These are phyloP conservation scores for Fratercula arctica DNA, from an alignment of 2,797 vertebrate genomes.

Conservation along the genomic window DNA sequence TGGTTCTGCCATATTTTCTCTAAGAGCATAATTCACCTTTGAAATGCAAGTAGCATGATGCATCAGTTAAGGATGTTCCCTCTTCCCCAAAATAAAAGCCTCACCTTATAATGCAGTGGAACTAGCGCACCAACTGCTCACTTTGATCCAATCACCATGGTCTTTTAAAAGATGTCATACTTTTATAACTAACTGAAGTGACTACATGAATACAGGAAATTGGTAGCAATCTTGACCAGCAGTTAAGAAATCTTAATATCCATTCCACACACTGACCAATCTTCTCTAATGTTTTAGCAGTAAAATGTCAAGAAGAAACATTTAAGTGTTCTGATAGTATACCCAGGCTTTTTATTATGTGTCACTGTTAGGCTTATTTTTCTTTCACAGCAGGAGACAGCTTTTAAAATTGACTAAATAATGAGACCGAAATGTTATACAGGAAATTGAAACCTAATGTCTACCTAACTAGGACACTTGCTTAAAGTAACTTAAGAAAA, in stretches of 20 bases:
- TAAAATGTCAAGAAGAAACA: neutral
- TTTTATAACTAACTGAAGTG: neutral
- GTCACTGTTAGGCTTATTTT: neutral
- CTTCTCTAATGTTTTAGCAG: neutral
- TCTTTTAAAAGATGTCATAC: neutral
- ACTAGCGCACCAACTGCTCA: neutral
- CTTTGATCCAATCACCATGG: neutral
- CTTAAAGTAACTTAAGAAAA: neutral
- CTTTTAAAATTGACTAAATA: neutral
- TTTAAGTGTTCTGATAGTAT: neutral
- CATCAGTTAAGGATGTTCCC: neutral
- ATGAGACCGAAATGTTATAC: neutral
- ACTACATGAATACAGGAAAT: neutral
- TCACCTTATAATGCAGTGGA: neutral
- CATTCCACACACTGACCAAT: neutral
- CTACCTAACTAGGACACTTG: neutral
- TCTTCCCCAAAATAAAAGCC: neutral
- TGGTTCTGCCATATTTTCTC: neutral
- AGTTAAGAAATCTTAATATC: neutral
- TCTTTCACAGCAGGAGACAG: neutral
- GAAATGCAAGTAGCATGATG: neutral
- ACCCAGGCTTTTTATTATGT: neutral
- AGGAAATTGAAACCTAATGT: neutral
- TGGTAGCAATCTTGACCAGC: neutral
- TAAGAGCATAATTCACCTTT: neutral